These are phyloP conservation scores for Rhadina sibilatrix DNA, from an alignment of 2,113 vertebrate species.

Conservation along the genomic window DNA sequence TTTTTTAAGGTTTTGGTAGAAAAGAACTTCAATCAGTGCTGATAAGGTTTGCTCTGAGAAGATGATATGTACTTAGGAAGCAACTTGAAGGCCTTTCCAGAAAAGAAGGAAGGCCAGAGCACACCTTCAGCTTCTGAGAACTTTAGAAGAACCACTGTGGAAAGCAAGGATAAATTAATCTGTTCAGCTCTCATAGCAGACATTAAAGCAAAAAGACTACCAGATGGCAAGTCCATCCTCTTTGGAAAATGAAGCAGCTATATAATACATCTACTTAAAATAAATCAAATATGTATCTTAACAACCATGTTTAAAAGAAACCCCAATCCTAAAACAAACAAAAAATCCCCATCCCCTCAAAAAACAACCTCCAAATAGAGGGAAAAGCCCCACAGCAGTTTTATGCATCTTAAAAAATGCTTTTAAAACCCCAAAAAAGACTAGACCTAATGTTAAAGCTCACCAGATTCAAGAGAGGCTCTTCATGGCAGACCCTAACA, in stretches of 20 bases:
- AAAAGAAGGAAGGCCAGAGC: background rate
- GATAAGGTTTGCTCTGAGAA: background rate
- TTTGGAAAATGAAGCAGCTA: background rate
- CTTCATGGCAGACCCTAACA: background rate
- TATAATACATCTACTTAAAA: background rate
- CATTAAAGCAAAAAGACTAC: background rate
- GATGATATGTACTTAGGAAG: background rate
- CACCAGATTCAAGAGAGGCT: background rate
- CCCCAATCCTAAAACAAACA: fast-evolving
- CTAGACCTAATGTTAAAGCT: background rate
- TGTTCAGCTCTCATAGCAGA: background rate
- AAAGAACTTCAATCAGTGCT: background rate
- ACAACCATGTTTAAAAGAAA: background rate
- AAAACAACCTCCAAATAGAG: background rate
- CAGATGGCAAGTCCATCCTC: background rate
- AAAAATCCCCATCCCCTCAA: fast-evolving
- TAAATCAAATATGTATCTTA: background rate
- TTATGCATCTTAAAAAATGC: background rate
- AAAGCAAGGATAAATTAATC: background rate
- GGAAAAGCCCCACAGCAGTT: background rate
- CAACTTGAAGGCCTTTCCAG: background rate
- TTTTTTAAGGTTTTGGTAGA: background rate
- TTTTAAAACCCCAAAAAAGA: background rate
- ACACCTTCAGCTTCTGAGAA: background rate
- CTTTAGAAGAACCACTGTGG: background rate